A percentile compares a stretch with the other conserved stretches of the same genome.
Evolutionary conservation across 1,140 invertebrate species (phyloP).

Genomic region (Meteorus sp.): DNA sequence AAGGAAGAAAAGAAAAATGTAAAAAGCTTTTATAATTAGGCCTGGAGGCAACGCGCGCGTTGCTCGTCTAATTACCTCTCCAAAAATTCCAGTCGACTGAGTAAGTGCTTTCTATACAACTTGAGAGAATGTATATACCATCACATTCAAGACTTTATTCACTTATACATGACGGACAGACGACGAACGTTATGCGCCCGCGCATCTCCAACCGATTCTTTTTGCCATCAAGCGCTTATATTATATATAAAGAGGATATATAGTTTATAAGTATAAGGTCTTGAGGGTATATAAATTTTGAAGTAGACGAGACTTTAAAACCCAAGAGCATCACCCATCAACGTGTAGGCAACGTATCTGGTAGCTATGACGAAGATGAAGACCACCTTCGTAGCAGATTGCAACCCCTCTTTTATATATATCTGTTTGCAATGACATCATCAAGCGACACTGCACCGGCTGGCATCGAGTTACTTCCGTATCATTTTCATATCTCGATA

Average conservation of each 20-base stretch:
- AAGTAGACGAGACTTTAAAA: not conserved
- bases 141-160: conserved; percentile 28
- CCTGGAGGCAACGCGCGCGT: conserved; percentile 49
- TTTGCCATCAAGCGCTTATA: not conserved
- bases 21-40: conserved; percentile 55
- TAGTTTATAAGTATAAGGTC: no score
- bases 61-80: conserved; percentile 57
- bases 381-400: no score
- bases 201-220: not conserved
- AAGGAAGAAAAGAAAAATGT: conserved; percentile 18
- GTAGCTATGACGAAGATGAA: no score
- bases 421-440: no score
- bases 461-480: no score
- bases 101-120: conserved; percentile 42
- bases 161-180: no score
- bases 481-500: no score
- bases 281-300: not conserved
- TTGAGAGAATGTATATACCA: not conserved
- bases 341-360: no score
- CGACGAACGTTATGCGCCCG: no score
- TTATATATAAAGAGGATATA: no score
- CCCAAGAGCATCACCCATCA: not conserved
- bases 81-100: conserved; percentile 49
- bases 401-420: no score
- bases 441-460: no score